Conservation (phyloP, 1,140 invertebrate genomes). For the Leptinotarsa defecta region DNA sequence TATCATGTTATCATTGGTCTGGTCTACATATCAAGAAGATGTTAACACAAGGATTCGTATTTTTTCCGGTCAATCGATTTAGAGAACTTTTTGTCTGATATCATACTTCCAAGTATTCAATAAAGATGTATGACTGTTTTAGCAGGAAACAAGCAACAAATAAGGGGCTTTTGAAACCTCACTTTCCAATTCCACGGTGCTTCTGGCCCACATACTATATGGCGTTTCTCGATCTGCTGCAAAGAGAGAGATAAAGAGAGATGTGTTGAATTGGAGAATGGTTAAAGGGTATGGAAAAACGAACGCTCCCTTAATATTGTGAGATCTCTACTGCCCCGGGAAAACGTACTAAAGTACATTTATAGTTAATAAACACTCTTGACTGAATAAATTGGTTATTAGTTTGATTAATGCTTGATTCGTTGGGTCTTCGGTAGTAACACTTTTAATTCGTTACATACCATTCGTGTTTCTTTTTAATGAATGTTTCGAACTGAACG, state of each 20-base stretch:
- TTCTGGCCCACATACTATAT: not conserved
- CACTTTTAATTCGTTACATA: not conserved
- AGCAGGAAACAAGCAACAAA: too few relatives aligned
- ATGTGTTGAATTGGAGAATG: not conserved
- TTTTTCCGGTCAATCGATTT: too few relatives aligned
- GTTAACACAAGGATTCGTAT: too few relatives aligned
- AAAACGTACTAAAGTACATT: not conserved
- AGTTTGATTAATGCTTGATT: conserved; percentile 16
- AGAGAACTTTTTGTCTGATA: too few relatives aligned
- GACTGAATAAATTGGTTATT: conserved; percentile 13
- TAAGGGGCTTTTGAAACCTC: too few relatives aligned
- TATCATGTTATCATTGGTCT: too few relatives aligned
- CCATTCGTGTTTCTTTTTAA: not conserved
- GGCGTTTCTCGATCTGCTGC: not conserved
- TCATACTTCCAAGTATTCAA: too few relatives aligned
- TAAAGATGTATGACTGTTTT: too few relatives aligned
- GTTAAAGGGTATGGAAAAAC: conserved; percentile 9
- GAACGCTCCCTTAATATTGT: conserved; percentile 15
- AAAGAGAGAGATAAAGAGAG: not conserved
- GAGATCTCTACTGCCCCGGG: conserved; percentile 9
- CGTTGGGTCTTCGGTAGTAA: conserved; percentile 3
- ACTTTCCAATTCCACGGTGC: too few relatives aligned
- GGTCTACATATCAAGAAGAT: too few relatives aligned
- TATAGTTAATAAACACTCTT: conserved; percentile 16
- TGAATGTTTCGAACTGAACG: not conserved